These are phyloP conservation scores for Hemitrygon akajei DNA, from an alignment of 2,797 vertebrate genomes.

Conservation along the genomic window DNA sequence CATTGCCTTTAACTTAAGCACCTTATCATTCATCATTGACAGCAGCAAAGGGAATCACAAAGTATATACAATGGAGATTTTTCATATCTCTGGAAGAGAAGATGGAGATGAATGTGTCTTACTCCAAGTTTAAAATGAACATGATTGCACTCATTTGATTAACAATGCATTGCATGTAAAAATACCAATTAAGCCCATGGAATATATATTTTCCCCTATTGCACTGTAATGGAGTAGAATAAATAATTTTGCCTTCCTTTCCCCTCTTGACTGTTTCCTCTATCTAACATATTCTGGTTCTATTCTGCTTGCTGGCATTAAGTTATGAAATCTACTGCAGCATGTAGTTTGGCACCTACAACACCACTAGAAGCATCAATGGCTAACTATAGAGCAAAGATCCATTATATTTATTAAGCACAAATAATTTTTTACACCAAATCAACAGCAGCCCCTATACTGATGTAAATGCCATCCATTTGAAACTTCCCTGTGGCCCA, in stretches of 20 bases:
- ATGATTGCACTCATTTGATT: not conserved
- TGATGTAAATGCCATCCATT: not conserved
- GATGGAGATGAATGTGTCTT: not conserved
- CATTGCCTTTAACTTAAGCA: not conserved
- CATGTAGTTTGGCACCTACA: not conserved
- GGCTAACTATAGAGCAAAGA: not conserved
- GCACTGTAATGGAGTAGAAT: not conserved
- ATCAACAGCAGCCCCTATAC: not conserved
- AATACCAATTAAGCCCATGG: not conserved
- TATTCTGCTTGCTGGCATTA: not conserved
- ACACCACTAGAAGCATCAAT: not conserved
- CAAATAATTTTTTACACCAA: not conserved
- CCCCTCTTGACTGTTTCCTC: not conserved
- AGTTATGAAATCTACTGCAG: not conserved
- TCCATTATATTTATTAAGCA: not conserved
- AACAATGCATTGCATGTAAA: not conserved
- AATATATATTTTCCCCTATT: not conserved
- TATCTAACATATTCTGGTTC: not conserved
- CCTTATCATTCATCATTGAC: not conserved
- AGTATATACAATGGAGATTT: not conserved
- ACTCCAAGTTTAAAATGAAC: not conserved
- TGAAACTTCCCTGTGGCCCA: not conserved
- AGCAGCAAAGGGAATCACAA: not conserved
- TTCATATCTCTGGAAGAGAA: not conserved
- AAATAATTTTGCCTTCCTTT: not conserved